Evolutionary conservation across 2,113 vertebrate genomes (phyloP).

Genomic region (Microtus montanus): DNA sequence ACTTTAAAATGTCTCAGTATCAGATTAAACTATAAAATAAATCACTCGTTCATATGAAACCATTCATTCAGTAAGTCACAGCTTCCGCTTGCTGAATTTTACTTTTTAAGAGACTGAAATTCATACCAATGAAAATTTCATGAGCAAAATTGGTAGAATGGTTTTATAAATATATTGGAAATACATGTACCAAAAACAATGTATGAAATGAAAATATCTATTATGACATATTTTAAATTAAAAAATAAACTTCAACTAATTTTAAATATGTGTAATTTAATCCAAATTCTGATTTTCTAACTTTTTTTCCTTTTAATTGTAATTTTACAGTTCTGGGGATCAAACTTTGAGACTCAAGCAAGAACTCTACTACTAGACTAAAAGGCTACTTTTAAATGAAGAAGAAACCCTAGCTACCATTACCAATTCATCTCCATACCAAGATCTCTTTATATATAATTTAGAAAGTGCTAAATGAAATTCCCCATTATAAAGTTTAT

Average conservation of each 20-base stretch:
- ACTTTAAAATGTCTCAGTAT: not conserved
- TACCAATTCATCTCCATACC: not conserved
- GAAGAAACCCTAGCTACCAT: not conserved
- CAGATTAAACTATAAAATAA: not conserved
- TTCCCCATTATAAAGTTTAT: not conserved
- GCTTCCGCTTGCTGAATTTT: not conserved
- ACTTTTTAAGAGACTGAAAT: not conserved
- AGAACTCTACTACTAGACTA: not conserved
- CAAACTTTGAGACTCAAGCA: not conserved
- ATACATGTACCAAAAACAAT: not conserved
- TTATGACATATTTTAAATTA: not conserved
- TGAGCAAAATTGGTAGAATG: not conserved
- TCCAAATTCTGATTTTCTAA: conserved; percentile 21
- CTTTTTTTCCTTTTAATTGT: not conserved
- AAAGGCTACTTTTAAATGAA: conserved; percentile 33
- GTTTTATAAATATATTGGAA: not conserved
- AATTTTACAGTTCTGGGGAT: not conserved
- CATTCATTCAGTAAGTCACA: not conserved
- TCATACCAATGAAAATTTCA: conserved; percentile 27
- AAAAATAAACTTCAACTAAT: conserved; percentile 9
- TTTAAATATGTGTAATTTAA: conserved; percentile 5
- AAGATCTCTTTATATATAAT: not conserved
- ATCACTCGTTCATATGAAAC: not conserved
- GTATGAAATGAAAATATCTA: not conserved
- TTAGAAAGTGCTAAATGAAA: not conserved